A percentile compares a stretch with the other conserved stretches of the same genome.
Conservation (phyloP, 2,888 invertebrate species). For the Dyspetes luteomarginatus region DNA sequence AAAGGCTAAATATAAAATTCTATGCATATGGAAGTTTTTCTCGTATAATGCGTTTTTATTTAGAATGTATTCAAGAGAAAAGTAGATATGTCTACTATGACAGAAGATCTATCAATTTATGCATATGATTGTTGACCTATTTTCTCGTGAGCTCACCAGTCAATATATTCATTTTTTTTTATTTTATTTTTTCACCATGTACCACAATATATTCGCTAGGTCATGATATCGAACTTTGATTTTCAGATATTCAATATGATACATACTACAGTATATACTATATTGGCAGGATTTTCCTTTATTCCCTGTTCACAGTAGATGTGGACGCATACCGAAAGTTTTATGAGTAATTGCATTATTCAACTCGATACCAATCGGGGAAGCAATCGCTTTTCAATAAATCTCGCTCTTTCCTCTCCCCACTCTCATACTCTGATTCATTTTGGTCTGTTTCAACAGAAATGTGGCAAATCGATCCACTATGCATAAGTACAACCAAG, state of each 20-base stretch:
- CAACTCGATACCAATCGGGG: slow-evolving; percentile 43
- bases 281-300: slow-evolving; percentile 17
- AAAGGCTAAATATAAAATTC: too few species aligned
- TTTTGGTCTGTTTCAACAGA: slow-evolving; percentile 2
- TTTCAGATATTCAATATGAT: slow-evolving; percentile 30
- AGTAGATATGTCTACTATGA: slow-evolving; percentile 25
- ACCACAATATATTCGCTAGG: neutral
- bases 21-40: too few species aligned
- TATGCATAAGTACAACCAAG: slow-evolving; percentile 8
- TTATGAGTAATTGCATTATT: slow-evolving; percentile 59
- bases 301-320: neutral
- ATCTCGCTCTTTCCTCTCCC: slow-evolving; percentile 6
- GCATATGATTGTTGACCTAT: neutral
- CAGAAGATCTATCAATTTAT: slow-evolving; percentile 16
- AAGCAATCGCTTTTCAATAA: slow-evolving; percentile 51
- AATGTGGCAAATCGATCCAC: slow-evolving; percentile 21
- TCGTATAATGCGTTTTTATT: slow-evolving; percentile 74
- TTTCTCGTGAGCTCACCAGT: too few species aligned
- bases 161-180: neutral
- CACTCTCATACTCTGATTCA: neutral
- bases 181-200: neutral
- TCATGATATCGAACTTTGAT: neutral
- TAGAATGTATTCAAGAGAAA: slow-evolving; percentile 75
- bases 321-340: slow-evolving; percentile 46
- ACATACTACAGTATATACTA: neutral